Evolutionary conservation across 1,140 invertebrate species (phyloP), one percentile per base, ranked within the genome.

Genomic region (Drosophila albomicans): DNA sequence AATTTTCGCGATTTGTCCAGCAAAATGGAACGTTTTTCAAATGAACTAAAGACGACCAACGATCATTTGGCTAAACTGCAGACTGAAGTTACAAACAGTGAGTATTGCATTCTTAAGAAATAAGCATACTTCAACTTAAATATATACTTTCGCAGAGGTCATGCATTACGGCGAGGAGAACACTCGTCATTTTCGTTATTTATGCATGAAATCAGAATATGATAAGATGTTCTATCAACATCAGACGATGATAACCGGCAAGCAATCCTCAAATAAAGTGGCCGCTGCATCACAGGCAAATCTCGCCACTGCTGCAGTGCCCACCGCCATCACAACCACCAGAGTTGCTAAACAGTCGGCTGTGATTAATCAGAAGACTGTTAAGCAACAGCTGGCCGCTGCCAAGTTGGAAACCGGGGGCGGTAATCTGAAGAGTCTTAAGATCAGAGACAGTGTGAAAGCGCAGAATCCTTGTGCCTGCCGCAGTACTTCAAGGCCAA

Each of bases 131-230:
- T 20, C 1, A 4, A 28, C 28, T 3, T 8, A 30, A 32, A n/a
- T 4, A 0, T 4, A 10, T 15, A n/a, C 15, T 6, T 25, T 6
- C 7, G 0, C 67, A 92, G 91, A 92, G 77, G 66, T 92, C 0
- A 59, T 75, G 3, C 89, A 91, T 13, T 92, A 91, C 25, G 91
- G 91, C 0, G 91, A 92, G 56, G 91, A 92, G 67, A 92, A 91
- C 41, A 85, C 82, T 0, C 84, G 91, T 1, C 91, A 92, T 48
- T 92, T 92, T 49, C 86, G 91, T 2, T 92, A 92, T 35, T 62
- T 92, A 7, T 92, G 91, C 81, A 92, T 92, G 91, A 92, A 92
- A 41, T 91, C 91, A 1, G 91, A 92, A 58, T 92, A 92, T 49
- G 91, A 92, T 16, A 92, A 92, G 41, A 92, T 88, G 85, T 85